A percentile compares a stretch with the other conserved stretches of the same genome.
phyloP scores from a whole-genome alignment of 2,888 invertebrate genomes.

The Tiliacea citrago region DNA sequence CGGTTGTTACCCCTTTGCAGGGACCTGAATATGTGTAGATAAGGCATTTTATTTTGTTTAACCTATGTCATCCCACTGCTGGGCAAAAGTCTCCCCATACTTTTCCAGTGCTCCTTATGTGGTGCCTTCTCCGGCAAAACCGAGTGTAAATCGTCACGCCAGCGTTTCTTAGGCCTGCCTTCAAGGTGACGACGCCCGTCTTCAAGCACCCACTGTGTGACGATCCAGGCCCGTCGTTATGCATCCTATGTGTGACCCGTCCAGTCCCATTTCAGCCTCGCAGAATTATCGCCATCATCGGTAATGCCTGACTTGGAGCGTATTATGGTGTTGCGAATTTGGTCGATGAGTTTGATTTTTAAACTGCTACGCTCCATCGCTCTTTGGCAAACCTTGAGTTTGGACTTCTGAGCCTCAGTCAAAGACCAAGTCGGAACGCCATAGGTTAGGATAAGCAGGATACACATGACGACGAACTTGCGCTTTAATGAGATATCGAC shows the following conservation, averaged over 20 bases:
- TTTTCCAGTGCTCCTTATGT: background rate
- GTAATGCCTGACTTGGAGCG: too few species aligned
- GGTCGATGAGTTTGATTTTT: background rate
- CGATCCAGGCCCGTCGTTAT: too few species aligned
- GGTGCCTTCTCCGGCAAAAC: background rate
- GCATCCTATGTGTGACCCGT: too few species aligned
- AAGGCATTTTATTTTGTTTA: background rate
- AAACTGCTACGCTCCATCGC: background rate
- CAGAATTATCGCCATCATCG: too few species aligned
- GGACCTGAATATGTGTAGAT: constrained; percentile 2
- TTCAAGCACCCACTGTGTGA: background rate
- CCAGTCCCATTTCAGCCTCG: too few species aligned
- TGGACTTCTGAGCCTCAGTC: background rate
- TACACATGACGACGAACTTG: background rate
- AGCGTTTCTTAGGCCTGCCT: background rate
- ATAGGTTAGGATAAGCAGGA: background rate
- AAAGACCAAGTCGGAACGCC: background rate
- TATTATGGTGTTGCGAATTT: too few species aligned
- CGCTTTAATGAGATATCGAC: background rate
- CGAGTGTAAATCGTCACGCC: background rate
- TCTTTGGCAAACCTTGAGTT: background rate
- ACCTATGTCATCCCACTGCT: background rate
- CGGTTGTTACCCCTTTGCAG: constrained; percentile 31
- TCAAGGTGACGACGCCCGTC: background rate
- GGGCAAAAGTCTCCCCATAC: background rate